Conservation (phyloP, 1,140 invertebrate genomes). For the Caenorhabditis tropicalis region DNA sequence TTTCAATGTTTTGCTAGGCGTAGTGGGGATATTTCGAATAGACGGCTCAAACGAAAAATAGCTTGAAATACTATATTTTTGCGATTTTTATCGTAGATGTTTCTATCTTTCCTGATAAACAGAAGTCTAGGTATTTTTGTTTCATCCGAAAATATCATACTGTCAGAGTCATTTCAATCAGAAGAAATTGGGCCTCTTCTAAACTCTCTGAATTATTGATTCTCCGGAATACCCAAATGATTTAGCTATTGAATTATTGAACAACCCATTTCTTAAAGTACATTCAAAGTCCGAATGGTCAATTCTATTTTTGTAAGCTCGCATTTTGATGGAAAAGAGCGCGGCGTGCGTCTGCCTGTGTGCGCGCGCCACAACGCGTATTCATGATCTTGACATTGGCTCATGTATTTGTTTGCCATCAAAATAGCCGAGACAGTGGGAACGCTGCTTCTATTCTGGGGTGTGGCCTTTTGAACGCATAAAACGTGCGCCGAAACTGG, state of each 20-base stretch:
- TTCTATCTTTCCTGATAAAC: too few relatives aligned
- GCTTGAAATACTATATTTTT: too few relatives aligned
- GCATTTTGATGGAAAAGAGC: background rate
- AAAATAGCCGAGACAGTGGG: background rate
- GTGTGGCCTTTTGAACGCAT: conserved; percentile 22
- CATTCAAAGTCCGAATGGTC: conserved; percentile 7
- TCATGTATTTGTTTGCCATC: conserved; percentile 43
- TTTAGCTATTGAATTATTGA: background rate
- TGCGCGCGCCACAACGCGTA: background rate
- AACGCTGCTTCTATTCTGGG: conserved; percentile 42
- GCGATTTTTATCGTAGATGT: too few relatives aligned
- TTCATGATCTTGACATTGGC: conserved; percentile 35
- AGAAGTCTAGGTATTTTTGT: too few relatives aligned
- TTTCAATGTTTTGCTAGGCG: too few relatives aligned
- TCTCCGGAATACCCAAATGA: too few relatives aligned
- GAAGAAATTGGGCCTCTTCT: too few relatives aligned
- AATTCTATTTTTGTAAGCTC: background rate
- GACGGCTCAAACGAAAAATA: too few relatives aligned
- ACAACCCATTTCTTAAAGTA: background rate
- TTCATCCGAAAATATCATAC: too few relatives aligned
- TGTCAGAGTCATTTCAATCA: too few relatives aligned
- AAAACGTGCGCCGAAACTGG: conserved; percentile 37
- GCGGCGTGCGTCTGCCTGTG: conserved; percentile 10
- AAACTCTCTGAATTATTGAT: too few relatives aligned
- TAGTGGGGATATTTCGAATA: too few relatives aligned